Percentiles rank a stretch among this genome's conserved stretches.
Conservation (phyloP, 2,888 invertebrate genomes). For the Tortrix viridana region DNA sequence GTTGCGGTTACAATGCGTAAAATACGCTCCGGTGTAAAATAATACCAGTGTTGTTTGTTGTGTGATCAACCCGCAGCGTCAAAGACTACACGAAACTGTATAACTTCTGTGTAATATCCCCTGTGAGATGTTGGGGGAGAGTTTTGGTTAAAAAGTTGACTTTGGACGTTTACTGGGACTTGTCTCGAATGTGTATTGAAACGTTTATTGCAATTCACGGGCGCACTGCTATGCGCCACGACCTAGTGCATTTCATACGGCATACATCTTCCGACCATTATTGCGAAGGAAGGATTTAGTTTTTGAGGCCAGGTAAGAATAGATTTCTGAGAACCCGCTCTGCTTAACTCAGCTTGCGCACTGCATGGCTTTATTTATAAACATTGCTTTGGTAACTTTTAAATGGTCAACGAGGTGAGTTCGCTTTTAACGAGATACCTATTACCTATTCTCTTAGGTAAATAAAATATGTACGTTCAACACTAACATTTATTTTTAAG, state of each 20-base stretch:
- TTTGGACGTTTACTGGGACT: constrained; percentile 70
- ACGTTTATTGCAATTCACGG: constrained; percentile 83
- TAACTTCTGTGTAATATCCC: constrained; percentile 67
- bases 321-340: constrained; percentile 40
- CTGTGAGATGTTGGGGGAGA: constrained; percentile 77
- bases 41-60: constrained; percentile 46
- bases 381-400: constrained; percentile 10
- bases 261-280: constrained; percentile 92
- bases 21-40: constrained; percentile 80
- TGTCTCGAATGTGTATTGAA: constrained; percentile 84
- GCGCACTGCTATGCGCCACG: constrained; percentile 91
- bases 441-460: background rate
- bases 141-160: constrained; percentile 73
- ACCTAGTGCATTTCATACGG: constrained; percentile 89
- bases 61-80: constrained; percentile 47
- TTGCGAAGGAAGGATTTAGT: constrained; percentile 86
- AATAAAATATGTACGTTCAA: background rate
- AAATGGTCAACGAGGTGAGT: background rate
- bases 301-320: constrained; percentile 60
- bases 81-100: constrained; percentile 63
- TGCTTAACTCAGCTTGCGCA: constrained; percentile 20
- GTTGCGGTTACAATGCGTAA: constrained; percentile 78
- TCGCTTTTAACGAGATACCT: background rate
- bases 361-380: constrained; percentile 26
- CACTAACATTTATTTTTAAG: background rate